phyloP scores from a whole-genome alignment of 2,888 invertebrate genomes.

The Hirtodrosophila histrioides region DNA sequence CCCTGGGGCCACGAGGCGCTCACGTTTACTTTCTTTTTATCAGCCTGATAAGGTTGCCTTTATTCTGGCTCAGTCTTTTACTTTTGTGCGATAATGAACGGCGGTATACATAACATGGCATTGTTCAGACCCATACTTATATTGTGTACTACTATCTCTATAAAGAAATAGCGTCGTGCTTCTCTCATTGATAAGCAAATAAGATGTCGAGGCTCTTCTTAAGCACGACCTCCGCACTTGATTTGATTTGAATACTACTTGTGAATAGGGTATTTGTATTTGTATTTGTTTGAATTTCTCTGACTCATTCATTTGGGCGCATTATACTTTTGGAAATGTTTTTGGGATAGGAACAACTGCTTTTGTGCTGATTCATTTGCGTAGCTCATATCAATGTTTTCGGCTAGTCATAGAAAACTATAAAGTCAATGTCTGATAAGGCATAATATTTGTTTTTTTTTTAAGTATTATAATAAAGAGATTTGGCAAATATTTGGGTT shows the following conservation, averaged over 20 bases:
- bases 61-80: conserved; percentile 45
- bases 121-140: conserved; percentile 37
- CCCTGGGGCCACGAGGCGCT: conserved; percentile 30
- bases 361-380: conserved; percentile 36
- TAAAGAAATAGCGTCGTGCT: conserved; percentile 33
- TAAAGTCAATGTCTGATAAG: conserved; percentile 65
- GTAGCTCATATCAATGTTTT: conserved; percentile 43
- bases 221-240: conserved; percentile 56
- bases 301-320: conserved; percentile 46
- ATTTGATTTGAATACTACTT: conserved; percentile 43
- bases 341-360: conserved; percentile 16
- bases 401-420: conserved; percentile 52
- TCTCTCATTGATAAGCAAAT: conserved; percentile 54
- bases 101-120: conserved; percentile 34
- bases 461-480: no score
- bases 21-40: conserved; percentile 59
- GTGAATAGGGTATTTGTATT: conserved; percentile 15
- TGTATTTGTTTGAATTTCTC: conserved; percentile 12
- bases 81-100: conserved; percentile 47
- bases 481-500: no score
- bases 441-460: conserved; percentile 6
- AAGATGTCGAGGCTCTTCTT: conserved; percentile 53
- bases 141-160: conserved; percentile 19
- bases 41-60: conserved; percentile 49
- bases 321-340: conserved; percentile 39